Base-by-base conservation (phyloP, 2,888 invertebrate species). In the Melanchra persicariae region DNA sequence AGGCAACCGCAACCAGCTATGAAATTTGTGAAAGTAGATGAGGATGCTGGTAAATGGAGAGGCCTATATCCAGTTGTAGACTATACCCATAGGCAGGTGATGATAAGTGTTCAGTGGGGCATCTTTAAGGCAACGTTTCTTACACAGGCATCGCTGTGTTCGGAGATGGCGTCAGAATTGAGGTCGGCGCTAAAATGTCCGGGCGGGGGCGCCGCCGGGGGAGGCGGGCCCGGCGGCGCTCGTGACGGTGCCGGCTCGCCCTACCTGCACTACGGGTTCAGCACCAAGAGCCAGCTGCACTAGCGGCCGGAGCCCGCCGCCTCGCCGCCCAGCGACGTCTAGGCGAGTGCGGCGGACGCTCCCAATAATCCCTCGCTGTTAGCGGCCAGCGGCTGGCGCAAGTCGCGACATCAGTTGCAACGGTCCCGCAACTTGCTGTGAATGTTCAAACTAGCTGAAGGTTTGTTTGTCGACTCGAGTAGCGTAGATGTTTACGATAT, bases 141-240 rank as follows among this genome's bases (percentile, higher is more conserved):
- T 86, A 66, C 81, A 73, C 96, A 98, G 97, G 97, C 97, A 78
- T 97, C 97, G 70, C 96, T 97, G 85, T 97, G 97, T 92, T 97
- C 97, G 85, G 97, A 97, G 95, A 97, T 98, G 97, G 97, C 97
- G 76, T 96, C 97, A 75, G 98, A 98, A 92, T 95, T 97, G 84
- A 96, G 97, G 82, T 97, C 97, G 84, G 97, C 97, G 76, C 92
- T 98, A 87, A 97, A 97, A 90, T 97, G 97, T 87, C 96, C 97
- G 76, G 96, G 97, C 71, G 95, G 96, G 12, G 93, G 94, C 24
- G 89, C 91, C 49, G 90, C 91, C 7, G 91, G 91, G 2, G 87
- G 91, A 51, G 93, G 93, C 8, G 93, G 91, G 43, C 84, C 92
- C 30, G 90, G 94, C 37, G 93, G 91, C 49, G 80, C 92, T 15